These are phyloP conservation scores for Megaceryle torquata DNA, from an alignment of 2,113 vertebrate genomes.

Conservation along the genomic window DNA sequence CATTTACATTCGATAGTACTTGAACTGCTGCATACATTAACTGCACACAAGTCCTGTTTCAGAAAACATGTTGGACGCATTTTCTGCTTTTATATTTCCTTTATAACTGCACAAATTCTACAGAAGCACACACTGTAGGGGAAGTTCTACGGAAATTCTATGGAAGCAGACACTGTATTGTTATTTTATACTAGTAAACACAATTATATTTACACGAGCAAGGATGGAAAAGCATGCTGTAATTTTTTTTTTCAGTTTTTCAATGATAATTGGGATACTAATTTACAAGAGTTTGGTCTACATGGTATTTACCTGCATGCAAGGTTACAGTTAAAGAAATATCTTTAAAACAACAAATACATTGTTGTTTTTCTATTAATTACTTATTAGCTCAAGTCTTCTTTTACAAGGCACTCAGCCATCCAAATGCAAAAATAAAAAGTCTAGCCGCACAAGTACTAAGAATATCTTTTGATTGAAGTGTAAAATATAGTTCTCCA, in stretches of 20 bases:
- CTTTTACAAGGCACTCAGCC: not conserved
- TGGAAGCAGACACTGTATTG: not conserved
- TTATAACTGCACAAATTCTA: not conserved
- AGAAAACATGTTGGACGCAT: constrained; percentile 41
- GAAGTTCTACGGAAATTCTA: too few species aligned
- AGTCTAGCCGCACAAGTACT: not conserved
- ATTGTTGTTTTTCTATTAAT: not conserved
- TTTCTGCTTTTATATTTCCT: constrained; percentile 59
- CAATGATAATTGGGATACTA: not conserved
- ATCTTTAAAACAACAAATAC: not conserved
- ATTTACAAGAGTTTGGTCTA: not conserved
- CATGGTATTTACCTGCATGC: not conserved
- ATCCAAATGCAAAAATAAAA: not conserved
- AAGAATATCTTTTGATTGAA: not conserved
- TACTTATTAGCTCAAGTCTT: not conserved
- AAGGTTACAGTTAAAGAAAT: not conserved
- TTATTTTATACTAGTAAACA: not conserved
- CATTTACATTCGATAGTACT: constrained; percentile 81
- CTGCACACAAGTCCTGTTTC: constrained; percentile 48
- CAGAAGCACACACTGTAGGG: not conserved
- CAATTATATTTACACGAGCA: not conserved
- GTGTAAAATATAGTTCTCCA: not conserved
- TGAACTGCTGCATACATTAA: constrained; percentile 81
- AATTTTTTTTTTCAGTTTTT: not conserved
- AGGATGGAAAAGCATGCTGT: not conserved